Evolutionary conservation across 2,888 invertebrate species (phyloP), one percentile per base, ranked within the genome.

Genomic region (Melikaiella ostensackeni): DNA sequence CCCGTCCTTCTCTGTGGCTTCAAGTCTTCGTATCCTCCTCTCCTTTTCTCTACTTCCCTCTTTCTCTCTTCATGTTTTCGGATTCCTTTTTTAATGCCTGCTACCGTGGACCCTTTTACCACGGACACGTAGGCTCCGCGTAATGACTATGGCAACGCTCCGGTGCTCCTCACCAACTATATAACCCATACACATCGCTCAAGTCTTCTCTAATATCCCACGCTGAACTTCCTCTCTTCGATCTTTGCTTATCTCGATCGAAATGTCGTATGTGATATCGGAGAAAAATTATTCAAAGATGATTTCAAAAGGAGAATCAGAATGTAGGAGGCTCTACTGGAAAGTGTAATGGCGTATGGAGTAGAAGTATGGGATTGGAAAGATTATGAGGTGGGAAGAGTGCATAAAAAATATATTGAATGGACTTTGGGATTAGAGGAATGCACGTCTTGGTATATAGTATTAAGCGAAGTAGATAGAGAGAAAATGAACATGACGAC

Each of bases 61-160:
- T 8, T 46, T 66, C 46, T 70, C 59, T 57, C 59, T 35, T 35
- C 27, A 57, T 30, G 74, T 74, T 74, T 38, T 74, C 74, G 35
- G 33, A 74, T 74, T 59, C 74, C 55, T 59, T 61, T 61, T 74
- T 74, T 77, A 50, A 59, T 61, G 55, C 70, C 50, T 24, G 70
- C 70, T 35, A 55, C 55, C 59, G 59, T 59, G 59, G 59, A 59
- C 59, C 82, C 87, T 84, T 87, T 86, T 86, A 87, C 86, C 87
- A 84, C 86, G 86, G 83, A 87, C 88, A 88, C 88, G 88, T 87
- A 87, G 84, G 76, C 81, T 81, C 77, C 80, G 75, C 81, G 83
- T 84, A 84, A 84, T 84, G 83, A 84, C 84, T 83, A 75, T 79
- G 82, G 88, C 86, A 87, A 88, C 87, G 87, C 84, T 87, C 80